Evolutionary conservation across 2,888 invertebrate species (phyloP), one percentile per base, ranked within the genome.

Genomic region (Emmelina monodactyla): DNA sequence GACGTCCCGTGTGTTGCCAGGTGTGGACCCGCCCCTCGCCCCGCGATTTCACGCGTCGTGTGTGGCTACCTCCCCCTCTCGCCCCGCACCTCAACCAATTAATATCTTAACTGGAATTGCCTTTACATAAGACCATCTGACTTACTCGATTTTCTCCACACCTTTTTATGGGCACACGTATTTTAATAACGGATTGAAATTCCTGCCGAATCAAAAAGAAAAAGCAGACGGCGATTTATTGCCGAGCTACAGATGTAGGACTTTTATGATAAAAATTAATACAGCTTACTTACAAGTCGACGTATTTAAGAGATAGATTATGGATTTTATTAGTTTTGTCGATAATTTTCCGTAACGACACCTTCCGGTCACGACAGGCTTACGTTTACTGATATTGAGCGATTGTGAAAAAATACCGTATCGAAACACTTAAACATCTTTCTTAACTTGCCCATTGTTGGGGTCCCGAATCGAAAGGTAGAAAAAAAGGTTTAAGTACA

Each of bases 361-460:
- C 75, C 78, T 79, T 79, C 79, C 78, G 78, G 76, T 62, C 62
- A 70, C 65, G 58, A 66, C 71, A 70, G 69, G 72, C 70, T 67
- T 68, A 61, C 55, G 67, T 75, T 72, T 67, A n/a, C n/a, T n/a
- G n/a, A 73, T 71, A 76, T 75, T 71, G 73, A 75, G 73, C 73
- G 70, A 62, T 72, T 63, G 62, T 69, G 66, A 76, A 79, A 78
- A 79, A 79, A 73, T 63, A 68, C 68, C 78, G 78, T 75, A 69
- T 58, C 78, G 75, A 79, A 79, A 76, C 63, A 69, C 70, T 76
- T 76, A 78, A 78, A 79, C 75, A 75, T 76, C 76, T 73, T 76
- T 76, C 79, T 75, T 76, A 76, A 72, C 72, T 62, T 59, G 58
- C 42, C 68, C 62, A 72, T 79, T 79, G 79, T 79, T 65, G 60